Conservation (phyloP, 2,797 vertebrate species). For the Phataginus tricuspis region DNA sequence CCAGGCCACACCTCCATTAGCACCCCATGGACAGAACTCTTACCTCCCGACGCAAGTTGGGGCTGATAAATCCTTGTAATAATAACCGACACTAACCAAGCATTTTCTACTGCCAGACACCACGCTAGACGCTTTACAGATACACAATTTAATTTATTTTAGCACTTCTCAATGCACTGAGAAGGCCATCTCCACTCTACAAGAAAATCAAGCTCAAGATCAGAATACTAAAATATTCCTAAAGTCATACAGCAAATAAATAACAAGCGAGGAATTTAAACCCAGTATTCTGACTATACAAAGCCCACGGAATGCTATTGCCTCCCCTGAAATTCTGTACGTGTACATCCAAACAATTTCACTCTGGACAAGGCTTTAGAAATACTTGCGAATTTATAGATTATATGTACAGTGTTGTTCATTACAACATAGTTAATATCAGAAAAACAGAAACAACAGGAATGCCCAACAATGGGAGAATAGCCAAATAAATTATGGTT, state of each 20-base stretch:
- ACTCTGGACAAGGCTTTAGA: not conserved
- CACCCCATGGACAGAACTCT: not conserved
- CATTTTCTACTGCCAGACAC: not conserved
- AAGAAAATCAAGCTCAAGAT: not conserved
- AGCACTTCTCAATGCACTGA: not conserved
- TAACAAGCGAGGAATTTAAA: constrained; percentile 23
- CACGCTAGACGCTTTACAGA: not conserved
- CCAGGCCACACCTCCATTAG: not conserved
- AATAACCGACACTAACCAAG: not conserved
- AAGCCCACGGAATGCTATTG: not conserved
- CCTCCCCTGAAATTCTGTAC: not conserved
- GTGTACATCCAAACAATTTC: not conserved
- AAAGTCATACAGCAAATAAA: not conserved
- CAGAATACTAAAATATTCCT: not conserved
- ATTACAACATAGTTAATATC: not conserved
- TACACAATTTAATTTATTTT: not conserved
- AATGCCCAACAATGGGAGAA: not conserved
- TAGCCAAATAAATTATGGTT: not conserved
- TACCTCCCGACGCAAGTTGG: not conserved
- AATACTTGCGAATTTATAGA: not conserved
- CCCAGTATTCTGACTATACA: not conserved
- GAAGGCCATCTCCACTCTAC: not conserved
- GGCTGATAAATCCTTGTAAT: not conserved
- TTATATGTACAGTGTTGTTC: not conserved
- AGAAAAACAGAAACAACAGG: not conserved